Base-by-base conservation (phyloP, 2,113 vertebrate genomes). In the Hippocampus barbouri region DNA sequence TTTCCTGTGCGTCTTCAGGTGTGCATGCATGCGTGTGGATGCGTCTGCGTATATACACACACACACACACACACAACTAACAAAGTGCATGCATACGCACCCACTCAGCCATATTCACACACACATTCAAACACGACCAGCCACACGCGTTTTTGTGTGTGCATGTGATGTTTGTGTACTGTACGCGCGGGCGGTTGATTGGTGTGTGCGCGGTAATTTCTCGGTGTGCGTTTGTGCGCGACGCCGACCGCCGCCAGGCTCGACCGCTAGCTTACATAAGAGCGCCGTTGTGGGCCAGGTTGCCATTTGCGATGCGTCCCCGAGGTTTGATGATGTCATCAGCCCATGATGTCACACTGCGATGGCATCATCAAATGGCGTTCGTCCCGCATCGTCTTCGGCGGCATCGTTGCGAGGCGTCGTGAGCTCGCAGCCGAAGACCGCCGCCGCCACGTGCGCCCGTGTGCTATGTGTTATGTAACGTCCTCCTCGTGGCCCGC, bases 211-310 rank as follows among this genome's bases (percentile, higher is more conserved):
- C 30, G 30, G 4, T 34, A 34, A 34, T 34, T 34, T 34, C 30
- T 34, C 30, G 30, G 30, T 4, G 30, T 5, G 30, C 30, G 30
- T 34, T 34, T 34, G 30, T 34, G 5, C 23, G 63, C n/a, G 40
- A 23, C 16, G n/a, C 14, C 5, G 43, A 38, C 69, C 34, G 83
- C 74, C 62, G 87, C 75, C 45, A 54, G 88, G 87, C 82, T 54
- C 80, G 86, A 88, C 83, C 76, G 85, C 86, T 70, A 79, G 75
- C 78, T 91, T 90, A 88, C 72, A 34, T 88, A 90, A 91, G 74
- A 74, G 66, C 68, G 72, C 87, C 71, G 53, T 76, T 85, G 73
- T 84, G 72, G 70, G 74, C 51, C 80, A 80, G 74, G 84, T 83
- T 78, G 76, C 51, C 7, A 12, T 53, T 21, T 15, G 57, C 25